Percentiles rank a stretch among this genome's conserved stretches.
These are phyloP conservation scores for Gastrophysa polygoni DNA, from an alignment of 2,888 invertebrate species.

Conservation along the genomic window DNA sequence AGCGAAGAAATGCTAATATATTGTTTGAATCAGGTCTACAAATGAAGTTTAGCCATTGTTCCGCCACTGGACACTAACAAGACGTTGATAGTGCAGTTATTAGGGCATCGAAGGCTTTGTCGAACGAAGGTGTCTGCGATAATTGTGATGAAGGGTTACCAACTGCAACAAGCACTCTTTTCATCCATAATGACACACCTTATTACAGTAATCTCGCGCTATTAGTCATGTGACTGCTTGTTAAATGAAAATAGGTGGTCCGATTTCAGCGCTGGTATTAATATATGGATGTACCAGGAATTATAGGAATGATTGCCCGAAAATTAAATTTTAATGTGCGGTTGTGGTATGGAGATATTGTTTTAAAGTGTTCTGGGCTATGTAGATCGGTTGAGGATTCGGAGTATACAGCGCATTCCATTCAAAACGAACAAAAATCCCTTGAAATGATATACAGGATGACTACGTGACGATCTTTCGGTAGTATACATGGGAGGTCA, in stretches of 20 bases:
- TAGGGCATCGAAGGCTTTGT: too few relatives aligned
- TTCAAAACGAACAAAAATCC: too few relatives aligned
- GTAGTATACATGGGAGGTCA: too few relatives aligned
- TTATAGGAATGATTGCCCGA: neutral
- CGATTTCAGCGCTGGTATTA: conserved; percentile 24
- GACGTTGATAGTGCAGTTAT: conserved; percentile 50
- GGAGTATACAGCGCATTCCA: too few relatives aligned
- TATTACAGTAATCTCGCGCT: conserved; percentile 54
- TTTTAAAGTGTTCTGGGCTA: neutral
- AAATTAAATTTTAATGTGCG: neutral
- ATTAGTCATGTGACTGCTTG: conserved; percentile 54
- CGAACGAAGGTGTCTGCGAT: conserved; percentile 51
- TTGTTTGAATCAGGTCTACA: too few relatives aligned
- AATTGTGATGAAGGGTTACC: conserved; percentile 52
- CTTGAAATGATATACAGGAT: too few relatives aligned
- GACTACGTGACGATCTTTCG: too few relatives aligned
- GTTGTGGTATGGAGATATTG: neutral
- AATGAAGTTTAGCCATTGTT: too few relatives aligned
- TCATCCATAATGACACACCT: conserved; percentile 49
- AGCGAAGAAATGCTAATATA: too few relatives aligned
- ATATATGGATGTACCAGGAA: neutral
- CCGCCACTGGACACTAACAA: conserved; percentile 47
- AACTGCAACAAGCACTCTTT: conserved; percentile 42
- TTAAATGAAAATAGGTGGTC: conserved; percentile 52
- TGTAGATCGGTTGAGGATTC: too few relatives aligned